These are phyloP conservation scores for Ambastaia sidthimunki DNA, from an alignment of 2,797 vertebrate species.

Conservation along the genomic window DNA sequence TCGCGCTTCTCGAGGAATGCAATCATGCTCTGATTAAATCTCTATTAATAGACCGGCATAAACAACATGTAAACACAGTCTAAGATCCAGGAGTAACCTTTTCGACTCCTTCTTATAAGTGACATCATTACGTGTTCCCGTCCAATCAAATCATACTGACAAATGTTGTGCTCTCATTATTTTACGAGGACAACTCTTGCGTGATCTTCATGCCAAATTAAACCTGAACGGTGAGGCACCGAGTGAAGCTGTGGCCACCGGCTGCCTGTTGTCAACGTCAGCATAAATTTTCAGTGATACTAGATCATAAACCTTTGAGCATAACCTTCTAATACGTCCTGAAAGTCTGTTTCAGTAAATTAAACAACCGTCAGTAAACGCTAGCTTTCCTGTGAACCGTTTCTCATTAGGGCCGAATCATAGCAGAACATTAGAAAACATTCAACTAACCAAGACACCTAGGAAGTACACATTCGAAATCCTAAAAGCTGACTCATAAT, in stretches of 20 bases:
- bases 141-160: slow-evolving; percentile 2
- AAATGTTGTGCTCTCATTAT: background rate
- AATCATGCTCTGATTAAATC: slow-evolving; percentile 45
- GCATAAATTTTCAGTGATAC: slow-evolving; percentile 30
- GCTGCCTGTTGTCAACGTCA: slow-evolving; percentile 44
- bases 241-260: slow-evolving; percentile 22
- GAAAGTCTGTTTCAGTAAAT: slow-evolving; percentile 31
- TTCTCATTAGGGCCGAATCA: slow-evolving; percentile 20
- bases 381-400: background rate
- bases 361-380: slow-evolving; percentile 24
- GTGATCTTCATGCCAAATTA: slow-evolving; percentile 41
- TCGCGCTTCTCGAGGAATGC: slow-evolving; percentile 24
- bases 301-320: slow-evolving; percentile 30
- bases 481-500: slow-evolving; percentile 32
- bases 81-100: slow-evolving; percentile 23
- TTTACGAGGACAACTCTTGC: background rate
- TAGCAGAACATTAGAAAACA: background rate
- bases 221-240: slow-evolving; percentile 13
- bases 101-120: background rate
- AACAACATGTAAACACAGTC: slow-evolving; percentile 12
- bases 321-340: slow-evolving; percentile 14
- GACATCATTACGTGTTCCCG: background rate
- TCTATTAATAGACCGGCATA: slow-evolving; percentile 18
- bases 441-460: background rate
- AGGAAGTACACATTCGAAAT: background rate